phyloP scores from a whole-genome alignment of 2,888 invertebrate species.

The Schizaphis graminum region DNA sequence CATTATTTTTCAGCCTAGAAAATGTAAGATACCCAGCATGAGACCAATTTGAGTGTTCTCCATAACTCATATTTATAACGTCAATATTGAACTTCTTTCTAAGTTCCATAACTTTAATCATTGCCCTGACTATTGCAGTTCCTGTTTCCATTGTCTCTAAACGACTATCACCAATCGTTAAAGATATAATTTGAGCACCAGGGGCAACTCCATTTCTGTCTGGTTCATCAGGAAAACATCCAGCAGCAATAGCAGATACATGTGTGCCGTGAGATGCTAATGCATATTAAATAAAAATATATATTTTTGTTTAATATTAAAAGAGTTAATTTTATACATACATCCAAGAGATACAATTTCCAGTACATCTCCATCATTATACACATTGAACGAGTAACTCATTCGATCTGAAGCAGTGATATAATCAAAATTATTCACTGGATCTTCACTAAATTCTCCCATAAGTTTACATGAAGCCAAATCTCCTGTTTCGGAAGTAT shows the following conservation, averaged over 20 bases:
- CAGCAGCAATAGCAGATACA: slow-evolving; percentile 96
- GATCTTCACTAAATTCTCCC: slow-evolving; percentile 85
- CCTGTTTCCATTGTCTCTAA: slow-evolving; percentile 98
- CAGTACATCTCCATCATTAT: slow-evolving; percentile 88
- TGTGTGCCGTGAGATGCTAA: slow-evolving; percentile 96
- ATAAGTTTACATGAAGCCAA: slow-evolving; percentile 82
- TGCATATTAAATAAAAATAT: not conserved
- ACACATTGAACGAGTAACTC: slow-evolving; percentile 92
- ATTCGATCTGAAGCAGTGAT: slow-evolving; percentile 85
- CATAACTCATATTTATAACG: slow-evolving; percentile 98
- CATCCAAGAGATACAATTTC: slow-evolving; percentile 96
- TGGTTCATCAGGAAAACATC: slow-evolving; percentile 86
- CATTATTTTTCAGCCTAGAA: too few species aligned
- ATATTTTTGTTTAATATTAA: not conserved
- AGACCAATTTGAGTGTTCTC: slow-evolving; percentile 94
- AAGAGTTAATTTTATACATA: slow-evolving; percentile 73
- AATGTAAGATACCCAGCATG: slow-evolving; percentile 80
- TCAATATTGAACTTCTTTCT: slow-evolving; percentile 78
- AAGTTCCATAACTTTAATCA: slow-evolving; percentile 83
- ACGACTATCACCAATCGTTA: slow-evolving; percentile 92
- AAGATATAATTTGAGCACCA: slow-evolving; percentile 92
- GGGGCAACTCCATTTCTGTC: slow-evolving; percentile 96
- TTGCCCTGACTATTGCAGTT: slow-evolving; percentile 90
- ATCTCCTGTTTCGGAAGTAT: slow-evolving; percentile 87
- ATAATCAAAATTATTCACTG: slow-evolving; percentile 78